Conservation (phyloP, 2,113 vertebrate species). For the Coreoperca whiteheadi region DNA sequence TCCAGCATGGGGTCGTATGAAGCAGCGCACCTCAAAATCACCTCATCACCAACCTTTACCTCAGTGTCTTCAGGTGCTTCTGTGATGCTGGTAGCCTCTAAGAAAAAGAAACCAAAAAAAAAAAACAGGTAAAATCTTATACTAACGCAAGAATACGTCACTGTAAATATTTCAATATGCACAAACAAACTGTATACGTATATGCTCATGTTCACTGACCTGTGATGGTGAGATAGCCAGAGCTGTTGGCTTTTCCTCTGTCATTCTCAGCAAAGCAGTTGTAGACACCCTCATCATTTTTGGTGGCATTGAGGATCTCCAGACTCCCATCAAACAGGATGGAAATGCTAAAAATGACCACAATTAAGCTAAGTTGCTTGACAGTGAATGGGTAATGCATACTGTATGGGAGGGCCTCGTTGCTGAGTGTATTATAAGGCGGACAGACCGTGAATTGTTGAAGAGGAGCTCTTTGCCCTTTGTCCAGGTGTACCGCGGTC, state of each 20-base stretch:
- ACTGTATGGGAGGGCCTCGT: not conserved
- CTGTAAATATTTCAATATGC: not conserved
- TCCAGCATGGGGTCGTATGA: slow-evolving; percentile 93
- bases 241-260: slow-evolving; percentile 93
- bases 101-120: not conserved
- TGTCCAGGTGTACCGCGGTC: slow-evolving; percentile 94
- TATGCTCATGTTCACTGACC: slow-evolving; percentile 76
- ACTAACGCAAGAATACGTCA: not conserved
- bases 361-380: not conserved
- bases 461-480: slow-evolving; percentile 93
- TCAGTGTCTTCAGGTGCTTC: slow-evolving; percentile 89
- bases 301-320: slow-evolving; percentile 93
- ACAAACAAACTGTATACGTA: not conserved
- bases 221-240: slow-evolving; percentile 92
- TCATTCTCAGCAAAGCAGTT: slow-evolving; percentile 97
- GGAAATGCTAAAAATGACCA: slow-evolving; percentile 82
- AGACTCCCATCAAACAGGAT: slow-evolving; percentile 95
- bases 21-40: slow-evolving; percentile 91
- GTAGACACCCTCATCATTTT: slow-evolving; percentile 90
- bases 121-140: not conserved
- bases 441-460: slow-evolving; percentile 90
- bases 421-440: not conserved
- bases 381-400: not conserved
- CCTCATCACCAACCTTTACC: slow-evolving; percentile 90
- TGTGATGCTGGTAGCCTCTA: slow-evolving; percentile 93